A percentile compares a stretch with the other conserved stretches of the same genome.
Conservation (phyloP, 2,113 vertebrate species). For the Callipepla californica region DNA sequence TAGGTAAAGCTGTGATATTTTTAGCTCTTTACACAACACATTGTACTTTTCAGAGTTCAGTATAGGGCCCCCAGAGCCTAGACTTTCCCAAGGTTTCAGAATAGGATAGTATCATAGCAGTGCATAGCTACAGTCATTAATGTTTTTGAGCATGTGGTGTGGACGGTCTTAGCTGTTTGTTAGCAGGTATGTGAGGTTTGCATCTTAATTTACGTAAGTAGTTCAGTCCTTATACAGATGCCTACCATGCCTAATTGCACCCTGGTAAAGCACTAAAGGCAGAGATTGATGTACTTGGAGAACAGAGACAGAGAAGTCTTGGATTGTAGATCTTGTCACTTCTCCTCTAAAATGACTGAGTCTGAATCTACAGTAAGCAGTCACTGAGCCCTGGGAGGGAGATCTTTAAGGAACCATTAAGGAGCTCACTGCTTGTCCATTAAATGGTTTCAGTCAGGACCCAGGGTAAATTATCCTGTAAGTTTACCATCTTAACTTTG, state of each 20-base stretch:
- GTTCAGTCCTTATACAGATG: neutral
- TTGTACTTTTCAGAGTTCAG: slow-evolving; percentile 74
- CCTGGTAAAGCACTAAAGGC: neutral
- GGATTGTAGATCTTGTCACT: neutral
- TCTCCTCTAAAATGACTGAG: neutral
- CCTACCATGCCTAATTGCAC: neutral
- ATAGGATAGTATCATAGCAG: slow-evolving; percentile 12
- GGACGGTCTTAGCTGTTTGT: neutral
- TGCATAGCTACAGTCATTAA: slow-evolving; percentile 3
- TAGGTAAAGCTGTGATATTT: slow-evolving; percentile 78
- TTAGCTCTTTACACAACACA: slow-evolving; percentile 74
- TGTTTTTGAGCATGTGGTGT: neutral
- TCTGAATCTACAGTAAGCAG: neutral
- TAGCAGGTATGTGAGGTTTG: neutral
- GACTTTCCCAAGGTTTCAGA: slow-evolving; percentile 14
- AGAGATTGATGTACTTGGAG: neutral
- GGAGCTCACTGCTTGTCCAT: neutral
- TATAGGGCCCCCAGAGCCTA: slow-evolving; percentile 11
- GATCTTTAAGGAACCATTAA: neutral
- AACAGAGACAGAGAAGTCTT: neutral
- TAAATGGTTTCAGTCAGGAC: neutral
- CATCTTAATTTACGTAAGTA: neutral
- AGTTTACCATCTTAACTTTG: neutral
- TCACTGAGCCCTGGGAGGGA: neutral
- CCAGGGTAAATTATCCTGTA: neutral